A percentile compares a stretch with the other conserved stretches of the same genome.
phyloP scores from a whole-genome alignment of 2,797 vertebrate species.

The Takifugu ocellatus region DNA sequence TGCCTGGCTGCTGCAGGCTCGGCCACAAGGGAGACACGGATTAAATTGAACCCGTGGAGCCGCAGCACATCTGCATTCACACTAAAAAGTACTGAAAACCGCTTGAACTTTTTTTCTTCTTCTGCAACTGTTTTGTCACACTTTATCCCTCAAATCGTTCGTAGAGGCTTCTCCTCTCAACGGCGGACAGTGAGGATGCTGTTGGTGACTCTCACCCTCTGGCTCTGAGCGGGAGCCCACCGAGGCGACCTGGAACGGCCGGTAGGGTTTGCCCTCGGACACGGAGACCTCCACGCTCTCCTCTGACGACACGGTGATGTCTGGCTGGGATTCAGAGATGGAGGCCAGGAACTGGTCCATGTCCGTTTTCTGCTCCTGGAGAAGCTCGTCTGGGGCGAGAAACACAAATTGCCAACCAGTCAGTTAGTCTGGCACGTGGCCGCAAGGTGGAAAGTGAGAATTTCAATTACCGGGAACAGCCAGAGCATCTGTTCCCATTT shows the following conservation, averaged over 20 bases:
- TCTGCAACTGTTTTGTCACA: slow-evolving; percentile 9
- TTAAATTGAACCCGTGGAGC: slow-evolving; percentile 41
- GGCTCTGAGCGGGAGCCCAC: slow-evolving; percentile 84
- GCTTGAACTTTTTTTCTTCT: slow-evolving; percentile 7
- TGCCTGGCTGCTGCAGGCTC: slow-evolving; percentile 32
- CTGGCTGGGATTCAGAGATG: slow-evolving; percentile 89
- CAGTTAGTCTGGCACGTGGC: slow-evolving; percentile 5
- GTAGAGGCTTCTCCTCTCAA: slow-evolving; percentile 15
- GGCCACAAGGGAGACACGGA: slow-evolving; percentile 42
- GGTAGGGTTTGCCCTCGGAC: slow-evolving; percentile 84
- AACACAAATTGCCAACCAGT: neutral
- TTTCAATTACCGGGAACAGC: slow-evolving; percentile 27
- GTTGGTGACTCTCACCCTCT: slow-evolving; percentile 79
- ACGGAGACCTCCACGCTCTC: slow-evolving; percentile 84
- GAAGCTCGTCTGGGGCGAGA: slow-evolving; percentile 82
- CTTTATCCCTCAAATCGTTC: slow-evolving; percentile 30
- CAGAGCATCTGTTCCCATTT: slow-evolving; percentile 37
- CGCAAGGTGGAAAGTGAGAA: slow-evolving; percentile 5
- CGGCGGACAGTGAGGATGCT: slow-evolving; percentile 8
- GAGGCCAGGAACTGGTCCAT: slow-evolving; percentile 95
- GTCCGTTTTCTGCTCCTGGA: slow-evolving; percentile 91
- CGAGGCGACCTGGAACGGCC: slow-evolving; percentile 90
- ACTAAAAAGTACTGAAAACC: slow-evolving; percentile 19
- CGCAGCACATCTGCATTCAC: slow-evolving; percentile 17
- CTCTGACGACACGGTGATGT: slow-evolving; percentile 89